Base-by-base conservation (phyloP, 2,888 invertebrate genomes). In the Hyposoter dolosus region DNA sequence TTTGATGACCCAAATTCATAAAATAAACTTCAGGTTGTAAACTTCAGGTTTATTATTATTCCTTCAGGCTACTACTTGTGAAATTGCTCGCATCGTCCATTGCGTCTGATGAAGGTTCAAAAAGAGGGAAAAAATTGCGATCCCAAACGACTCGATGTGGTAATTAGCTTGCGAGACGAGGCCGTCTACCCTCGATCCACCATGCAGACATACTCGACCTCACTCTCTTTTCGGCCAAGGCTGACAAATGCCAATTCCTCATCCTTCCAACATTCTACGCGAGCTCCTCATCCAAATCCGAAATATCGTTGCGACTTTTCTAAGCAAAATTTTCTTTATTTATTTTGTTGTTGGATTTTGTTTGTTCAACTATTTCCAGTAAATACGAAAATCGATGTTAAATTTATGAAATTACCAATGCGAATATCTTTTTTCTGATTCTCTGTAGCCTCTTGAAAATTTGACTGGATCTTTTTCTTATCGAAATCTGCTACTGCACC, bases 221-320 rank as follows among this genome's bases (percentile, higher is more conserved):
- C 88, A 89, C 85, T 88, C 89, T 87, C 87, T 71, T 91, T 90
- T 88, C 82, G 76, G 74, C 82, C 90, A 91, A 91, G 90, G 88
- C 90, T 89, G 78, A 85, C 47, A 69, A 87, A 77, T 87, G 72
- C 74, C 74, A 35, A 83, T 83, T 75, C 80, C 77, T 78, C 77
- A 69, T 72, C 45, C 66, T 77, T 45, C 53, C 56, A 66, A 72
- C 35, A 63, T 53, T 28, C 19, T 40, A 32, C 19, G 35, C 19
- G 35, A 60, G 45, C 56, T 19, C 63, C 65, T 69, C n/a, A 63
- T 63, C 1, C 15, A 12, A 15, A 28, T 32, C 19, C 12, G 32
- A 63, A 32, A 28, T 15, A 63, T 32, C 19, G 15, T 32, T 63
- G 32, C 28, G 28, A 63, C 28, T 63, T 28, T 15, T 56, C n/a